Evolutionary conservation across 2,113 vertebrate species (phyloP).

Genomic region (Amphiprion percula): DNA sequence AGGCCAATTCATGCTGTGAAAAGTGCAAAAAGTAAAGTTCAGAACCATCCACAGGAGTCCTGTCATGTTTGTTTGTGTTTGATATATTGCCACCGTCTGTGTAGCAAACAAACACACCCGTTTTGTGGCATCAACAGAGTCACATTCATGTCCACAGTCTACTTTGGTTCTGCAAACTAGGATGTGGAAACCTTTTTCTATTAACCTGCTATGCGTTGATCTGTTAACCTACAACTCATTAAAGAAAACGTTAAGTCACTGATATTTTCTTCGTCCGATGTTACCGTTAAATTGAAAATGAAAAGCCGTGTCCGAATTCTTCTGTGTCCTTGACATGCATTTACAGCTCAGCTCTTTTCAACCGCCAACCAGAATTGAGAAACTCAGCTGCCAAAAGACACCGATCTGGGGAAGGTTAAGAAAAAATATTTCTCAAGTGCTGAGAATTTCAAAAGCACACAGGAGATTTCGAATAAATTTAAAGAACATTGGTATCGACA

Average conservation of each 20-base stretch:
- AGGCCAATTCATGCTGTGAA: no score
- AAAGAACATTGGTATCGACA: neutral
- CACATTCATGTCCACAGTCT: no score
- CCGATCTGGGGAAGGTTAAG: slow-evolving; percentile 6
- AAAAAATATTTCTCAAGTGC: slow-evolving; percentile 33
- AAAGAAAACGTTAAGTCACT: neutral
- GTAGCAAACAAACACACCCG: no score
- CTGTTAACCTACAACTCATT: neutral
- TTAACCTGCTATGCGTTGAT: neutral
- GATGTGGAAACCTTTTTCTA: neutral
- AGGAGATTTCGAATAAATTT: slow-evolving; percentile 1
- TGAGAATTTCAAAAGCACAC: slow-evolving; percentile 30
- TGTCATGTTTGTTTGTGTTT: no score
- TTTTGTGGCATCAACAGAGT: no score
- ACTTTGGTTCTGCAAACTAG: no score
- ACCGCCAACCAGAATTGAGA: slow-evolving; percentile 8
- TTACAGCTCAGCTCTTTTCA: neutral
- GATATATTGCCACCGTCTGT: no score
- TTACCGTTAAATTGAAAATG: neutral
- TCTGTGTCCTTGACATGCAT: slow-evolving; percentile 23
- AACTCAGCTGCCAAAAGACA: slow-evolving; percentile 23
- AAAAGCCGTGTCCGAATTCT: slow-evolving; percentile 12
- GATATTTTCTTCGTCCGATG: neutral
- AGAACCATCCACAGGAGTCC: no score
- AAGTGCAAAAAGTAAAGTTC: no score